phyloP scores from a whole-genome alignment of 2,888 invertebrate species.

The Diarsia mendica region DNA sequence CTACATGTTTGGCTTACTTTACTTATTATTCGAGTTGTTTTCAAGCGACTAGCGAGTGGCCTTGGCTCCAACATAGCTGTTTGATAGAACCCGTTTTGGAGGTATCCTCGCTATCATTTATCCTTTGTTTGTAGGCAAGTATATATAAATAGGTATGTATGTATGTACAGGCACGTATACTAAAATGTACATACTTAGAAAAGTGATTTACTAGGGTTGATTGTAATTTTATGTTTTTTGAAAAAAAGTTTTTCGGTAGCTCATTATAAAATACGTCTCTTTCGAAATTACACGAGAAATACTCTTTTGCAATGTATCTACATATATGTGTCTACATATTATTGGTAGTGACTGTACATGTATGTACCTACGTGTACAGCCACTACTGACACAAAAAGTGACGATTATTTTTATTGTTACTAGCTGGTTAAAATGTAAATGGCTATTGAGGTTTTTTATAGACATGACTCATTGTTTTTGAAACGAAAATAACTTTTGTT shows the following conservation, averaged over 20 bases:
- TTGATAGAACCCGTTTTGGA: conserved; percentile 49
- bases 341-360: not conserved
- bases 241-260: not conserved
- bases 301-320: too few relatives aligned
- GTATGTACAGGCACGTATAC: not conserved
- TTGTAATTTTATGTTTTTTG: not conserved
- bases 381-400: conserved; percentile 25
- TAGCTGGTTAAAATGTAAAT: conserved; percentile 15
- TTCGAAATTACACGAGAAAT: too few relatives aligned
- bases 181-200: not conserved
- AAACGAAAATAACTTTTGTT: conserved; percentile 13
- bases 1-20: conserved; percentile 52
- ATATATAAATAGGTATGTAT: not conserved
- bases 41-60: conserved; percentile 24
- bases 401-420: conserved; percentile 29
- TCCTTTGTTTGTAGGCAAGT: conserved; percentile 46
- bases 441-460: conserved; percentile 18
- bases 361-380: not conserved
- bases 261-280: not conserved
- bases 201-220: not conserved
- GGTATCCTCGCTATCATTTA: conserved; percentile 34
- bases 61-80: conserved; percentile 41
- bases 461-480: conserved; percentile 25
- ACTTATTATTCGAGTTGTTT: conserved; percentile 52
- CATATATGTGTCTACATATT: not conserved